A percentile compares a stretch with the other conserved stretches of the same genome.
Conservation (phyloP, 2,113 vertebrate species). For the Peromyscus californicus region DNA sequence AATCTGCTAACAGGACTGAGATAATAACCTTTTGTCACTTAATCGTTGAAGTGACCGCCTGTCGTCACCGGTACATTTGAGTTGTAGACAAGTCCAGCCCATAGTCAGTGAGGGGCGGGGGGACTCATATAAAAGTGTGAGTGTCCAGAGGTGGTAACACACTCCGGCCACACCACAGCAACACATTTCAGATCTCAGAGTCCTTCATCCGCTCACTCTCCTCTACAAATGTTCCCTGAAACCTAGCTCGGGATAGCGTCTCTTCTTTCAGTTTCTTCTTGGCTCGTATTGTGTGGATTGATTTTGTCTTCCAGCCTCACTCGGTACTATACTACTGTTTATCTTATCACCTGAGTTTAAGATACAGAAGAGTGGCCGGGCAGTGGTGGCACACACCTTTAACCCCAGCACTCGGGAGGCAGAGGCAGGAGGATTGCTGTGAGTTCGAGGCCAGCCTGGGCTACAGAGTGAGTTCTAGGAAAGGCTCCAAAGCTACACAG, state of each 20-base stretch:
- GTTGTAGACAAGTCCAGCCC: not conserved
- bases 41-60: not conserved
- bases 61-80: not conserved
- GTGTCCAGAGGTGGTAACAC: not conserved
- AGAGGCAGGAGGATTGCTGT: no score
- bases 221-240: not conserved
- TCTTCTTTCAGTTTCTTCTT: not conserved
- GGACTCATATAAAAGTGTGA: not conserved
- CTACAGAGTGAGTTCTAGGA: no score
- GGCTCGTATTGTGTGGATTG: not conserved
- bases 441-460: no score
- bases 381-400: no score
- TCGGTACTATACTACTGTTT: not conserved
- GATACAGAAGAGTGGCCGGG: not conserved
- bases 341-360: not conserved
- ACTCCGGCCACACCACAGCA: not conserved
- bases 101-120: not conserved
- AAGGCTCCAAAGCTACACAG: no score
- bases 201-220: not conserved
- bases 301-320: constrained; percentile 8
- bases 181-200: not conserved
- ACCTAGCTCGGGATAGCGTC: not conserved
- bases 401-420: no score
- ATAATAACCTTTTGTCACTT: not conserved
- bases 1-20: not conserved